Base-by-base conservation (phyloP, 2,797 vertebrate genomes). In the Euthynnus affinis region DNA sequence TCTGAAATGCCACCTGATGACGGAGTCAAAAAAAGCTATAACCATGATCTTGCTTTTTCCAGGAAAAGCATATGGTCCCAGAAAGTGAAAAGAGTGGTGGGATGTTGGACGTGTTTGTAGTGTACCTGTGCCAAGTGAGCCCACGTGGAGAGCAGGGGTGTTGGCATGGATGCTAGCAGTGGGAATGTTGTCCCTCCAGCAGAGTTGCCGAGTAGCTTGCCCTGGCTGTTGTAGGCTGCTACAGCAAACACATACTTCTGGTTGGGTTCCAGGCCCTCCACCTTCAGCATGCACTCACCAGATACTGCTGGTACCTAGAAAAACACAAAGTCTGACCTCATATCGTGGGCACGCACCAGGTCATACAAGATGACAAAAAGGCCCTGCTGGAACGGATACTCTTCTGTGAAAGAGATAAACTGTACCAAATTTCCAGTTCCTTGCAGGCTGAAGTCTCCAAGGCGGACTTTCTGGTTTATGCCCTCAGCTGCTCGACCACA, bases 221-320 rank as follows among this genome's bases (percentile, higher is more conserved):
- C 97, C 79, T 96, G 88, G 77, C 90, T 92, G 85, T 96, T 93
- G 87, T 97, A 99, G 0, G 97, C 97, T 76, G 97, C 97, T 0
- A 98, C 85, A 6, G 98, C 98, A 96, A 99, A 99, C 74, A 97
- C 29, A 4, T 99, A 99, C 76, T 93, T 97, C 90, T 97, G 96
- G 91, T 99, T 98, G 71, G 94, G 90, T 83, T 97, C 91, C 79
- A 99, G 93, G 6, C 94, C 96, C 55, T 95, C 93, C 48, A 97
- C 94, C 87, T 89, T 95, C 80, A 99, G 92, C 67, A 96, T 46
- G 37, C 90, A 94, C 82, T 93, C 94, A 42, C 95, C 95, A 73
- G 34, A 84, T 76, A 91, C 84, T 9, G 93, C 95, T 29, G 96
- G 96, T 81, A 98, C 93, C 98, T 99, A 82, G 9, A 83, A 71